Conservation (phyloP, 2,888 invertebrate genomes). For the Caenorhabditis sp. region DNA sequence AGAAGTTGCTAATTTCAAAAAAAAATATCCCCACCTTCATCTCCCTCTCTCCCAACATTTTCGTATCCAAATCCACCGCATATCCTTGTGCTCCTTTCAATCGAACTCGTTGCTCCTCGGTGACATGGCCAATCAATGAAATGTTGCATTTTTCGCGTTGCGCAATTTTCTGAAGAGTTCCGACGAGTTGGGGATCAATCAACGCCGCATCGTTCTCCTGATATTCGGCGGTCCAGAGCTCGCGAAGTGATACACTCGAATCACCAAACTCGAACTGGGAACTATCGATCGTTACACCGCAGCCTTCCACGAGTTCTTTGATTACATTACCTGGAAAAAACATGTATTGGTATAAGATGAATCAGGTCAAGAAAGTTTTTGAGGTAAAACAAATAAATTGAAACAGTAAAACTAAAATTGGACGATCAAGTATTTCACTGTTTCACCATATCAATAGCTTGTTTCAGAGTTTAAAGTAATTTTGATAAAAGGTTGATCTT, state of each 20-base stretch:
- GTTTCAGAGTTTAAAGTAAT: no score
- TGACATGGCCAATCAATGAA: constrained; percentile 89
- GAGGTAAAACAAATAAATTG: no score
- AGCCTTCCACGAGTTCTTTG: constrained; percentile 92
- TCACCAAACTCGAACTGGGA: constrained; percentile 89
- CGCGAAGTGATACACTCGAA: constrained; percentile 88
- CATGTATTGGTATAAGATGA: no score
- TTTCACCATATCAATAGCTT: no score
- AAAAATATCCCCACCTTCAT: constrained; percentile 54
- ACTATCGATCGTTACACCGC: constrained; percentile 87
- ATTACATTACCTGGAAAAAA: constrained; percentile 83
- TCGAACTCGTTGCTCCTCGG: constrained; percentile 77
- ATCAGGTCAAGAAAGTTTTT: no score
- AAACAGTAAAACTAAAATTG: no score
- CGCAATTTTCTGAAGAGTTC: constrained; percentile 80
- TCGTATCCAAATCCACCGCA: constrained; percentile 59
- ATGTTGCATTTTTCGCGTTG: constrained; percentile 89
- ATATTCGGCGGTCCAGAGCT: constrained; percentile 98
- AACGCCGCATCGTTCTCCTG: constrained; percentile 80
- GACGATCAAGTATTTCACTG: no score
- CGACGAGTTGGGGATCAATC: constrained; percentile 76
- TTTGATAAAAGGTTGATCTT: no score
- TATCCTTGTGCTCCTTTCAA: constrained; percentile 10
- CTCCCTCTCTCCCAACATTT: constrained; percentile 49
- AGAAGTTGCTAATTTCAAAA: no score